A percentile compares a stretch with the other conserved stretches of the same genome.
phyloP scores from a whole-genome alignment of 2,113 vertebrate species.

The Manacus vitellinus region DNA sequence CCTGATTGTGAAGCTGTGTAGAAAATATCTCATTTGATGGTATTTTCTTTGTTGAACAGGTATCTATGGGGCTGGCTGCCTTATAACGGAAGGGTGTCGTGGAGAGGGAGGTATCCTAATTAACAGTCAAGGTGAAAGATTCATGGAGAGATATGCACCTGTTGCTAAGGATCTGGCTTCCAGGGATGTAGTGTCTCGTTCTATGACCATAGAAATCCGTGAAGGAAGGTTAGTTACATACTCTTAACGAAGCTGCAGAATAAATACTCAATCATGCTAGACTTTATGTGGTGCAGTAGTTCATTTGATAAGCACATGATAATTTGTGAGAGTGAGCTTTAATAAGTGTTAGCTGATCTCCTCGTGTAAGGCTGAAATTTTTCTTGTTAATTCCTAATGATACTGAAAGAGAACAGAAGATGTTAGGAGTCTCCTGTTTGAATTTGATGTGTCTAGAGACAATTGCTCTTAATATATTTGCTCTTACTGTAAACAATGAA shows the following conservation, averaged over 20 bases:
- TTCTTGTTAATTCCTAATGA: not conserved
- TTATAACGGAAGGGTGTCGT: constrained; percentile 97
- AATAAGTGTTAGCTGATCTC: not conserved
- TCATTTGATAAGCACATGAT: not conserved
- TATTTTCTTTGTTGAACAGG: constrained; percentile 68
- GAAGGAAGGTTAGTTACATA: constrained; percentile 88
- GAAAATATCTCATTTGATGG: not conserved
- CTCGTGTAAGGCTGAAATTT: not conserved
- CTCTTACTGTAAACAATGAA: not conserved
- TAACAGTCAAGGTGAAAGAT: constrained; percentile 95
- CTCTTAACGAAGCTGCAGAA: not conserved
- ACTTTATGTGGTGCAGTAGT: not conserved
- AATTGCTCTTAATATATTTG: not conserved
- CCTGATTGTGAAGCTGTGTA: not conserved
- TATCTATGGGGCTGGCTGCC: constrained; percentile 95
- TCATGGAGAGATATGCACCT: constrained; percentile 98
- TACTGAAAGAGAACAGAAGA: not conserved
- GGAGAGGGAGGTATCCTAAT: constrained; percentile 97
- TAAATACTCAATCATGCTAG: not conserved
- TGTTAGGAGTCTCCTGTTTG: not conserved
- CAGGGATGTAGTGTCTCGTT: constrained; percentile 93
- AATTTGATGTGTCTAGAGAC: not conserved
- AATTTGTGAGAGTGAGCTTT: not conserved
- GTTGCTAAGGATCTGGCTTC: constrained; percentile 97
- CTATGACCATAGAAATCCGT: constrained; percentile 97